These are phyloP conservation scores for Chrysochloris asiatica DNA, from an alignment of 2,113 vertebrate species.

Conservation along the genomic window DNA sequence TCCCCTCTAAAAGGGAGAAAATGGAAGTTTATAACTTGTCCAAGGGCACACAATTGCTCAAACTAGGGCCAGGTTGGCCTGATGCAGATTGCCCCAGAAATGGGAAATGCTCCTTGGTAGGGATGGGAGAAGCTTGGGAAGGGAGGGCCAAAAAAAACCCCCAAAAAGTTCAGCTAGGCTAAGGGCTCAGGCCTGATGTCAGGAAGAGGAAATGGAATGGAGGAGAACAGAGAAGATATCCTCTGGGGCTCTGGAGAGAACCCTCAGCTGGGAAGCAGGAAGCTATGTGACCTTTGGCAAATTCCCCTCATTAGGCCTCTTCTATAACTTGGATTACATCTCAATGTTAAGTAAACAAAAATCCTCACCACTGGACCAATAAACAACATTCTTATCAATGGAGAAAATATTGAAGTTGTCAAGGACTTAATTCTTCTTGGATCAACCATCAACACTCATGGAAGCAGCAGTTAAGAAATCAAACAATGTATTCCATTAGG, in stretches of 20 bases:
- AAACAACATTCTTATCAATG: no score
- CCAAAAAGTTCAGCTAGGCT: background rate
- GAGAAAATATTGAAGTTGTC: no score
- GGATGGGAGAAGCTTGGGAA: background rate
- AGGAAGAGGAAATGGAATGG: background rate
- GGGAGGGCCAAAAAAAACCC: background rate
- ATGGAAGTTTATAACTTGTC: background rate
- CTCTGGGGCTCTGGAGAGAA: background rate
- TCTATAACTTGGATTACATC: no score
- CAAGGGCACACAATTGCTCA: background rate
- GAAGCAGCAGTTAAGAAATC: no score
- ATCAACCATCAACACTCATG: no score
- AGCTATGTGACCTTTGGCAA: background rate
- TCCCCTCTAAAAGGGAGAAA: background rate
- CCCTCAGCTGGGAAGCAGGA: background rate
- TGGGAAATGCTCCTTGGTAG: background rate
- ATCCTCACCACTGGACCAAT: no score
- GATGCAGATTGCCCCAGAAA: background rate
- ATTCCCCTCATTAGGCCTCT: background rate
- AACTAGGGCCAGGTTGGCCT: rapidly evolving
- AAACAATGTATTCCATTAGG: no score
- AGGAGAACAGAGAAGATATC: background rate
- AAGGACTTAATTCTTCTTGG: no score
- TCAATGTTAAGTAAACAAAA: no score
- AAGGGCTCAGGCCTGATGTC: background rate